phyloP scores from a whole-genome alignment of 1,140 invertebrate species.

The Drosophila triauraria region DNA sequence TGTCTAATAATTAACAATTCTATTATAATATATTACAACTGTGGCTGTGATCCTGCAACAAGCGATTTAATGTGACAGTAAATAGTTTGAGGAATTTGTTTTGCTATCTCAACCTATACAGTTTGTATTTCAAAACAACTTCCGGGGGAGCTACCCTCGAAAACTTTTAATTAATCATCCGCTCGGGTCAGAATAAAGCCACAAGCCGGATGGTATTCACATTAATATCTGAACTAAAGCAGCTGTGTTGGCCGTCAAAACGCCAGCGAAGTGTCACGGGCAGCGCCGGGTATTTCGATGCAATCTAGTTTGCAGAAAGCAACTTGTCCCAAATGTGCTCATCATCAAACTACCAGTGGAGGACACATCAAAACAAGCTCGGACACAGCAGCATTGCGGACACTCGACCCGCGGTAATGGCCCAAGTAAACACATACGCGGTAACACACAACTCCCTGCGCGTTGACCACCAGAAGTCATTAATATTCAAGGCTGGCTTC shows the following conservation, averaged over 20 bases:
- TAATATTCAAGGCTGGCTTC: slow-evolving; percentile 25
- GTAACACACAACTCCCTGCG: background rate
- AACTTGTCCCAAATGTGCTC: slow-evolving; percentile 1
- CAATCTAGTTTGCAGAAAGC: background rate
- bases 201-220: background rate
- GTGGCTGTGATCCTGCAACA: background rate
- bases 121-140: background rate
- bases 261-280: slow-evolving; percentile 7
- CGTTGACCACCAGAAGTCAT: slow-evolving; percentile 29
- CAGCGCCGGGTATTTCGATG: background rate
- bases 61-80: background rate
- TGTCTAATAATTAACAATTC: background rate
- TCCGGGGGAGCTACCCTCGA: background rate
- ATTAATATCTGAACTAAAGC: slow-evolving; percentile 10
- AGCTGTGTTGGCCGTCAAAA: slow-evolving; percentile 18
- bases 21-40: background rate
- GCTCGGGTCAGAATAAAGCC: background rate
- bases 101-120: background rate
- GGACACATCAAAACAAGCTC: slow-evolving; percentile 1
- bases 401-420: background rate
- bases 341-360: slow-evolving; percentile 8
- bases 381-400: background rate
- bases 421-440: background rate
- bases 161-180: slow-evolving; percentile 23
- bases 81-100: too few species aligned